phyloP scores from a whole-genome alignment of 2,888 invertebrate genomes.

The Anorthoa munda region DNA sequence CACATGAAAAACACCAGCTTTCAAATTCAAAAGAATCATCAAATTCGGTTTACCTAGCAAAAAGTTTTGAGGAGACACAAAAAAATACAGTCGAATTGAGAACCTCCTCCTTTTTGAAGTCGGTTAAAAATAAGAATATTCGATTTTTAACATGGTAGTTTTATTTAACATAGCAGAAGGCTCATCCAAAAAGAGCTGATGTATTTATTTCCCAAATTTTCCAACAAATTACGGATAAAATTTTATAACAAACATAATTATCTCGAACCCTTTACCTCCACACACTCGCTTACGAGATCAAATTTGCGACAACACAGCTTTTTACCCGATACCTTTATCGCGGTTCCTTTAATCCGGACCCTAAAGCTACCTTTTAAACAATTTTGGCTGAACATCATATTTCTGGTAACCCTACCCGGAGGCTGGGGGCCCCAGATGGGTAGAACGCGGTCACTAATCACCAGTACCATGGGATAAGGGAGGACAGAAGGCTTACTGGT shows the following conservation, averaged over 20 bases:
- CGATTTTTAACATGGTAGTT: no score
- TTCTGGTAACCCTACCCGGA: conserved; percentile 48
- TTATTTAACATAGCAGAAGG: no score
- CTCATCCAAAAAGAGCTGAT: background rate
- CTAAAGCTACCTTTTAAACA: conserved; percentile 50
- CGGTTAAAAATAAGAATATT: no score
- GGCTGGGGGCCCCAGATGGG: conserved; percentile 35
- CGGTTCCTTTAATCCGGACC: conserved; percentile 36
- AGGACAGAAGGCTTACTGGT: conserved; percentile 21
- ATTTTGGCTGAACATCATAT: conserved; percentile 52
- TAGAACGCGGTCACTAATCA: conserved; percentile 60
- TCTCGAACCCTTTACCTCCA: conserved; percentile 31
- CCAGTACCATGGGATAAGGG: background rate
- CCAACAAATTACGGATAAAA: background rate
- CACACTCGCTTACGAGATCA: conserved; percentile 31
- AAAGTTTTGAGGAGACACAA: no score
- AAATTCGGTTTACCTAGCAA: no score
- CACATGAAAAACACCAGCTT: no score
- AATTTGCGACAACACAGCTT: conserved; percentile 46
- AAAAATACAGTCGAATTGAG: no score
- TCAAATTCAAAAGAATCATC: no score
- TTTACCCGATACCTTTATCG: conserved; percentile 48
- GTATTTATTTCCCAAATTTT: conserved; percentile 20
- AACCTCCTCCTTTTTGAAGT: no score
- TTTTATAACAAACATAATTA: conserved; percentile 22